These are phyloP conservation scores for Gymnocypris eckloni DNA, from an alignment of 2,797 vertebrate genomes.

Conservation along the genomic window DNA sequence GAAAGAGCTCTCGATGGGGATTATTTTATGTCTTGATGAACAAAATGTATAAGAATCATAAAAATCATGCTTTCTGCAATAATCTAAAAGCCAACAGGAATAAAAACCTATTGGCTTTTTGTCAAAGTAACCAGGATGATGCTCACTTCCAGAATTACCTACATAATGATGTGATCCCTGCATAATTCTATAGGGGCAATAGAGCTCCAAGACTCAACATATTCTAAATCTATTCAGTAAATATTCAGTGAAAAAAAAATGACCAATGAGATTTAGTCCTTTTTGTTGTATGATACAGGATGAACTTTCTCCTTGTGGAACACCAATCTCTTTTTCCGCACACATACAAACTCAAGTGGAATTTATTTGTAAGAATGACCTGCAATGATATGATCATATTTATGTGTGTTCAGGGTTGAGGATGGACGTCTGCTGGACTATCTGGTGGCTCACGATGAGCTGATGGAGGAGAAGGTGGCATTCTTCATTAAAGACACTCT, in stretches of 20 bases:
- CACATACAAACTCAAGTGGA: not conserved
- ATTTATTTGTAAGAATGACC: not conserved
- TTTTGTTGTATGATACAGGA: not conserved
- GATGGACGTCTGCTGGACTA: constrained; percentile 93
- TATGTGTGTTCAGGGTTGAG: constrained; percentile 81
- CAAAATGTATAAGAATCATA: not conserved
- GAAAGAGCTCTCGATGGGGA: not conserved
- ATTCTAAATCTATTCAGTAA: not conserved
- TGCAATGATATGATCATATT: not conserved
- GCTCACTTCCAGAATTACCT: not conserved
- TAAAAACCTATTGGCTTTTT: not conserved
- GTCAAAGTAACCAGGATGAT: not conserved
- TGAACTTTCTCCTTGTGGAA: not conserved
- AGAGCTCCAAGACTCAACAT: not conserved
- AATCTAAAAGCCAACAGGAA: not conserved
- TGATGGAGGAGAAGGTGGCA: constrained; percentile 97
- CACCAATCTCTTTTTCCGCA: not conserved
- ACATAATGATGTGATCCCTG: not conserved
- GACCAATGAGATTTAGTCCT: too few species aligned
- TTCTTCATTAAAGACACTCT: constrained; percentile 93
- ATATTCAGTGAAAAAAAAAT: not conserved
- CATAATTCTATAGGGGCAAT: not conserved
- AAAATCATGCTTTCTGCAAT: not conserved
- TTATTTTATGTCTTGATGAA: not conserved
- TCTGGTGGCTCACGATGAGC: constrained; percentile 91